A percentile compares a stretch with the other conserved stretches of the same genome.
Evolutionary conservation across 1,140 invertebrate species (phyloP).

Genomic region (Zaprionus davidi): DNA sequence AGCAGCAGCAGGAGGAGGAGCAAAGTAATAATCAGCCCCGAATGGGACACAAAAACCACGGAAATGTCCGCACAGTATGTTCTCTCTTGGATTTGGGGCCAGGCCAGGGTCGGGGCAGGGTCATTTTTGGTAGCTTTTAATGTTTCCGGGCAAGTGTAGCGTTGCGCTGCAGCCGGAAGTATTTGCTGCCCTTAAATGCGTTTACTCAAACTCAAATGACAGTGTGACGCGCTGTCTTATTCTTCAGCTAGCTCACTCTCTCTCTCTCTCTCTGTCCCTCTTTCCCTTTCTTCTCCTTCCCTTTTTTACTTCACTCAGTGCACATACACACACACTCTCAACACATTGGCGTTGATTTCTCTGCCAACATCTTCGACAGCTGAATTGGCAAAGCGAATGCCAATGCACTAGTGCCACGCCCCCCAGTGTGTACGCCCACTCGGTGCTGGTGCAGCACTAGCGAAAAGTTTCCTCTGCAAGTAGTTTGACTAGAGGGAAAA

Average conservation of each 20-base stretch:
- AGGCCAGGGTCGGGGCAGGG: background rate
- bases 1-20: slow-evolving; percentile 1
- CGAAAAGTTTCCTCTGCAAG: slow-evolving; percentile 16
- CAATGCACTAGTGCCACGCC: slow-evolving; percentile 20
- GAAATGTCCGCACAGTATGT: slow-evolving; percentile 6
- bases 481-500: slow-evolving; percentile 59
- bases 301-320: no score
- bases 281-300: background rate
- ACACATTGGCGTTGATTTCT: slow-evolving; percentile 42
- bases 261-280: background rate
- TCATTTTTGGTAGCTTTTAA: slow-evolving; percentile 45
- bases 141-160: slow-evolving; percentile 56
- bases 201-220: slow-evolving; percentile 59
- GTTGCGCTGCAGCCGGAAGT: slow-evolving; percentile 54
- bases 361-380: slow-evolving; percentile 31
- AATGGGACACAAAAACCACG: slow-evolving; percentile 45
- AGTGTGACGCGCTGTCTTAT: slow-evolving; percentile 22
- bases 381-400: slow-evolving; percentile 40
- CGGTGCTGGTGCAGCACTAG: background rate
- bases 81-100: slow-evolving; percentile 8
- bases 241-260: background rate
- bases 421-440: background rate
- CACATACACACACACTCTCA: slow-evolving; percentile 6
- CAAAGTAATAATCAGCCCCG: slow-evolving; percentile 34
- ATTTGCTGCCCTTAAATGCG: slow-evolving; percentile 70